Base-by-base conservation (phyloP, 2,797 vertebrate species). In the Anguilla marmorata region DNA sequence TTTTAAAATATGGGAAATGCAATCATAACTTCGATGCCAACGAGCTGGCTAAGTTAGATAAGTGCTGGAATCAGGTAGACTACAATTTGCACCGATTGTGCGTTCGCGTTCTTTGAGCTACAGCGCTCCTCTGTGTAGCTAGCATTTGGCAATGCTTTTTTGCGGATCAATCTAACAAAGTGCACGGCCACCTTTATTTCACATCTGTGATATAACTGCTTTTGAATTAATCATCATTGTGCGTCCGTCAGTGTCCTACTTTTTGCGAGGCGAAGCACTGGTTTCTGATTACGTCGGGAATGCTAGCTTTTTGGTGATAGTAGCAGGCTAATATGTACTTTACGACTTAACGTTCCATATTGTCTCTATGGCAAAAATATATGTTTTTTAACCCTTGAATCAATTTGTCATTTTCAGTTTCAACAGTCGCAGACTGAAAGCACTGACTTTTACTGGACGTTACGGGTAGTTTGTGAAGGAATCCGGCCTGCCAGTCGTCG, bases 201-300 rank as follows among this genome's bases (percentile, higher is more conserved):
- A 24, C 79, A 82, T 50, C 79, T 9, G 84, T 7, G 84, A 37
- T 60, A 33, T 41, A 12, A 60, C 58, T 9, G 84, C 2, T 63
- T 85, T 85, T 85, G 2, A 30, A 85, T 85, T 14, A 82, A 50
- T 50, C 19, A 11, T 63, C 52, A 66, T 66, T 66, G 84, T 60
- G 37, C 21, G 84, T 41, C 84, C 33, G 56, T 33, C 56, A 41
- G 14, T 94, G 94, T 90, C 95, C 95, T 95, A 95, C 93, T 95
- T 95, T 79, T 93, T 93, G 91, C 90, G 86, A 91, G 89, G 92
- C 90, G 90, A 90, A 91, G 91, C 92, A 3, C 56, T 63, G 56
- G 37, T 66, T 45, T 41, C 84, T 63, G 37, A 85, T 63, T 33
- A 56, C 5, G 83, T 33, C 24, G 14, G 30, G 6, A 19, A 63